These are phyloP conservation scores for Morelia viridis DNA, from an alignment of 2,797 vertebrate genomes.

Conservation along the genomic window DNA sequence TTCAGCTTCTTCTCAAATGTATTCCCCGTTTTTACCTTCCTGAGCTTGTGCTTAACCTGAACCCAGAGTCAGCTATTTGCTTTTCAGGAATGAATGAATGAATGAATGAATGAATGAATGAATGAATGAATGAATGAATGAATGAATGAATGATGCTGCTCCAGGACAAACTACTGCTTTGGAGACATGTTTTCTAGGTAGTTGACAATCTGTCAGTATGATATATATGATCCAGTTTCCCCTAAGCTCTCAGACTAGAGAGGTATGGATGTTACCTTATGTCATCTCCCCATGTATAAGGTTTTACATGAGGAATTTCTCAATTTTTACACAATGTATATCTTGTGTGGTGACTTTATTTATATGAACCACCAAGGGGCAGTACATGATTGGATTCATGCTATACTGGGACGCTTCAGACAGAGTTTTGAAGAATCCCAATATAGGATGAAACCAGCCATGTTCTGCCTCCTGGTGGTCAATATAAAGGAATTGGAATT, in stretches of 20 bases:
- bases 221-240: background rate
- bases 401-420: background rate
- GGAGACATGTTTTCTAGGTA: conserved; percentile 57
- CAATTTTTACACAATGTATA: background rate
- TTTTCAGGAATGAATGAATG: background rate
- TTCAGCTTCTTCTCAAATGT: background rate
- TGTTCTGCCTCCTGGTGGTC: background rate
- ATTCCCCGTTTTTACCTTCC: accelerated
- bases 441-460: background rate
- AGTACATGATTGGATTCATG: background rate
- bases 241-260: background rate
- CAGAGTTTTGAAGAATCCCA: background rate
- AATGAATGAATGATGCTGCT: conserved; percentile 3
- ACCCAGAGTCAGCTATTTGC: background rate
- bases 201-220: conserved; percentile 34
- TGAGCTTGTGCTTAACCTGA: background rate
- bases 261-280: background rate
- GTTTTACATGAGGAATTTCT: background rate
- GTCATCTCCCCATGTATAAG: background rate
- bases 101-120: too few relatives aligned
- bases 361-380: background rate
- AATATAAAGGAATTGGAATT: conserved; percentile 14
- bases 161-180: conserved; percentile 43
- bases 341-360: background rate
- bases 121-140: too few relatives aligned